These are phyloP conservation scores for Calidris pygmaea DNA, from an alignment of 2,113 vertebrate genomes.

Conservation along the genomic window DNA sequence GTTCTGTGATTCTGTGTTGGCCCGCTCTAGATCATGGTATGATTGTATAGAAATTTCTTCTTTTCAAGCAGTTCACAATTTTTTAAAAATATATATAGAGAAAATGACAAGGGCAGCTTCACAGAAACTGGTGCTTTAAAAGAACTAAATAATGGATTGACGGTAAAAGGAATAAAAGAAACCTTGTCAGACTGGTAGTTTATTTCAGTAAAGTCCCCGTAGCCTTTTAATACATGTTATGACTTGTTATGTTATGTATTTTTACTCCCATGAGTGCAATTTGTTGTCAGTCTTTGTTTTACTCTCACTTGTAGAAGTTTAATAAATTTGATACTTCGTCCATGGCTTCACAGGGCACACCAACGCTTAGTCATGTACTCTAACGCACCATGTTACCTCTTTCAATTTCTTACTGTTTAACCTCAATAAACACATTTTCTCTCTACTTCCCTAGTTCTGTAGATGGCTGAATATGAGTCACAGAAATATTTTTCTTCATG, in stretches of 20 bases:
- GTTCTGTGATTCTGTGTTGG: background rate
- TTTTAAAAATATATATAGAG: background rate
- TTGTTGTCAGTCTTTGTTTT: background rate
- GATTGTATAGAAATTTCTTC: background rate
- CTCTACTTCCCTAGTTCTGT: background rate
- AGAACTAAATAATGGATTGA: background rate
- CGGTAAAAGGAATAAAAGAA: background rate
- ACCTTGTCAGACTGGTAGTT: background rate
- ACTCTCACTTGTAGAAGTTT: background rate
- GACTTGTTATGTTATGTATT: background rate
- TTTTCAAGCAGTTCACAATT: background rate
- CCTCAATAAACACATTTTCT: background rate
- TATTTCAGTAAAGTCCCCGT: background rate
- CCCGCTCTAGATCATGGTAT: background rate
- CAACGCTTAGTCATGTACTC: background rate
- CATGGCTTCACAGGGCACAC: background rate
- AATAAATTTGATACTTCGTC: background rate
- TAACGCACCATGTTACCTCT: background rate
- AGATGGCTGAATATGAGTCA: background rate
- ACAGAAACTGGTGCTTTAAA: background rate
- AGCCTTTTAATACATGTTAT: background rate
- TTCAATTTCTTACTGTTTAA: background rate
- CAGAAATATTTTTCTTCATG: background rate
- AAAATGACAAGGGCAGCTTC: background rate
- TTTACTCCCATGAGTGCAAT: background rate